phyloP scores from a whole-genome alignment of 2,113 vertebrate genomes.

The Mesocricetus auratus region DNA sequence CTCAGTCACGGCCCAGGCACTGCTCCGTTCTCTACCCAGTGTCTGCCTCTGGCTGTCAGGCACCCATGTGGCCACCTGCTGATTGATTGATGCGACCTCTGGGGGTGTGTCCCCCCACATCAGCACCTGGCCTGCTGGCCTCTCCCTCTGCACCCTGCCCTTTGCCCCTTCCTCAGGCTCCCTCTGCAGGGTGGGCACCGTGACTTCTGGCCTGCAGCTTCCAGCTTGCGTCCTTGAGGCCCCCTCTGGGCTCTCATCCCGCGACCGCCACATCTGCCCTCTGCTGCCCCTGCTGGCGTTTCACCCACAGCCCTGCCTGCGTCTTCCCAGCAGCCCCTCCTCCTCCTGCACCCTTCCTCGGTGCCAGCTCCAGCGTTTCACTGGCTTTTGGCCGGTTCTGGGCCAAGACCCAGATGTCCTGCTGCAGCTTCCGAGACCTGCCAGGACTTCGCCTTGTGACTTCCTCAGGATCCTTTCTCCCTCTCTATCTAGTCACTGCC shows the following conservation, averaged over 20 bases:
- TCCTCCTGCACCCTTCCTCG: not conserved
- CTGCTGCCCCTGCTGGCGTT: rapidly evolving
- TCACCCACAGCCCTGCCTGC: rapidly evolving
- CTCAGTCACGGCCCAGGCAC: not conserved
- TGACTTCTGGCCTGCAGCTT: not conserved
- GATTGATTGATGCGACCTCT: not conserved
- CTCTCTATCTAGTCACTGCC: not conserved
- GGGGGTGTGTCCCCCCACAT: not conserved
- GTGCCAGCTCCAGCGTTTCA: not conserved
- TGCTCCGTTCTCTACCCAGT: not conserved
- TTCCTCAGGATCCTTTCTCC: not conserved
- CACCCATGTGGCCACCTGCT: not conserved
- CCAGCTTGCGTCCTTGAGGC: not conserved
- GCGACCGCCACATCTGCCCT: too few species aligned
- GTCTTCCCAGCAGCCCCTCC: rapidly evolving
- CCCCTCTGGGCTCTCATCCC: not conserved
- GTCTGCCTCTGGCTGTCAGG: not conserved
- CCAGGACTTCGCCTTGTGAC: not conserved
- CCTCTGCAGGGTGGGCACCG: not conserved
- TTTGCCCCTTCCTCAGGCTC: not conserved
- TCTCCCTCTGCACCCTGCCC: not conserved
- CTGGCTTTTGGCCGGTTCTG: not conserved
- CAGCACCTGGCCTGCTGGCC: rapidly evolving
- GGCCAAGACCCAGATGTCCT: not conserved
- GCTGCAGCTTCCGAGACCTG: not conserved